Conservation (phyloP, 2,113 vertebrate species). For the Apteryx owenii region DNA sequence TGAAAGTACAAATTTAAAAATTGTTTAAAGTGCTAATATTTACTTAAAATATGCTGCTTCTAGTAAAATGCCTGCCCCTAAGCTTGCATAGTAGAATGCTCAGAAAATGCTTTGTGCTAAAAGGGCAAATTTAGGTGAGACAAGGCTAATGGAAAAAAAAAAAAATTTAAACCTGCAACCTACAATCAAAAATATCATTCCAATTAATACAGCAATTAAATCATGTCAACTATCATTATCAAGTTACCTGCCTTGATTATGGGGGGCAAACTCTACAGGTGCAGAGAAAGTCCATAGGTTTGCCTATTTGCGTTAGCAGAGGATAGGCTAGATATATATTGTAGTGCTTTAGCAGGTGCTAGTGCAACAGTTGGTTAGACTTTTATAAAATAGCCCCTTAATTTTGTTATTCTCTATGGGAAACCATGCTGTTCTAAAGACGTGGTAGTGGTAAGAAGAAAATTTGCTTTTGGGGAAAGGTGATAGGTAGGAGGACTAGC, state of each 20-base stretch:
- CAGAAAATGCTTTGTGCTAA: neutral
- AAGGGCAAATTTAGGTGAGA: neutral
- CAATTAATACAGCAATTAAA: neutral
- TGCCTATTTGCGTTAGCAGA: neutral
- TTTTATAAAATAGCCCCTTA: neutral
- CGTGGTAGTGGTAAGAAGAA: neutral
- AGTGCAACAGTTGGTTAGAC: neutral
- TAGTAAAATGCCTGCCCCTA: neutral
- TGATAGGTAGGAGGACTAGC: neutral
- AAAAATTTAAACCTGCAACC: neutral
- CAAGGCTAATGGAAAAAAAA: neutral
- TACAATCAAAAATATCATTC: neutral
- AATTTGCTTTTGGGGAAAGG: neutral
- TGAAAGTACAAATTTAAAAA: neutral
- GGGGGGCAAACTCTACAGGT: neutral
- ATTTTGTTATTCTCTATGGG: neutral
- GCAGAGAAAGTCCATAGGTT: neutral
- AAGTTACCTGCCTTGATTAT: neutral
- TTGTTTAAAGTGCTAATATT: neutral
- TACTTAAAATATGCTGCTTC: neutral
- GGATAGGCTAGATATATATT: neutral
- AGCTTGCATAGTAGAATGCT: neutral
- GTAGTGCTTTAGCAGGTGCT: neutral
- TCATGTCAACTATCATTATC: neutral
- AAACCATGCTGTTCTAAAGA: neutral